phyloP scores from a whole-genome alignment of 2,113 vertebrate species.

The Rhinogobius similis region DNA sequence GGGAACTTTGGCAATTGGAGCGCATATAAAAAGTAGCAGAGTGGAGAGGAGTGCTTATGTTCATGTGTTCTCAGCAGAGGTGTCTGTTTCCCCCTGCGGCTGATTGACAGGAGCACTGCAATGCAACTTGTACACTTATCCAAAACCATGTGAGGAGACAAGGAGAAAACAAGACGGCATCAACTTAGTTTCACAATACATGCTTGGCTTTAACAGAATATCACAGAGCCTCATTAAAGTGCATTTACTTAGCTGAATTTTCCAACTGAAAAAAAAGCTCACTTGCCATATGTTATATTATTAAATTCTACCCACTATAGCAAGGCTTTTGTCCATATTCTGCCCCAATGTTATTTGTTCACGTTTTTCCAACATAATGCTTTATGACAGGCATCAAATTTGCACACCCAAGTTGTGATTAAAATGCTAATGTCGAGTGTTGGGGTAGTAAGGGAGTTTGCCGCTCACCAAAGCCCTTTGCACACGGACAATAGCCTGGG shows the following conservation, averaged over 20 bases:
- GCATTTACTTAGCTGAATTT: not conserved
- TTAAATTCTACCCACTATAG: not conserved
- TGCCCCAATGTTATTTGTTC: conserved; percentile 15
- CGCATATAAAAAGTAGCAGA: not conserved
- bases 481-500: conserved; percentile 68
- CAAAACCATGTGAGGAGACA: conserved; percentile 18
- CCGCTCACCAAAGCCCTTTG: conserved; percentile 61
- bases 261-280: not conserved
- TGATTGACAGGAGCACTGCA: conserved; percentile 37
- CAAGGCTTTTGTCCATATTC: conserved; percentile 8
- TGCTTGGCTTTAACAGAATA: not conserved
- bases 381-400: conserved; percentile 25
- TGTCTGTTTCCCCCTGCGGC: conserved; percentile 22
- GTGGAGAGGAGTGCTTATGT: not conserved
- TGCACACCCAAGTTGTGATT: conserved; percentile 55
- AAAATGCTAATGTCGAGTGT: conserved; percentile 64
- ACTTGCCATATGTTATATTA: not conserved
- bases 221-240: not conserved
- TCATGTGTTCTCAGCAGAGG: conserved; percentile 9
- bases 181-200: not conserved
- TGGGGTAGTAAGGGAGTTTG: conserved; percentile 19
- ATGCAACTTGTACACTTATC: conserved; percentile 9
- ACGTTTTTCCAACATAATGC: conserved; percentile 19
- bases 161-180: not conserved
- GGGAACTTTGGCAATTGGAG: conserved; percentile 1